These are phyloP conservation scores for Periplaneta americana DNA, from an alignment of 1,140 invertebrate species.

Conservation along the genomic window DNA sequence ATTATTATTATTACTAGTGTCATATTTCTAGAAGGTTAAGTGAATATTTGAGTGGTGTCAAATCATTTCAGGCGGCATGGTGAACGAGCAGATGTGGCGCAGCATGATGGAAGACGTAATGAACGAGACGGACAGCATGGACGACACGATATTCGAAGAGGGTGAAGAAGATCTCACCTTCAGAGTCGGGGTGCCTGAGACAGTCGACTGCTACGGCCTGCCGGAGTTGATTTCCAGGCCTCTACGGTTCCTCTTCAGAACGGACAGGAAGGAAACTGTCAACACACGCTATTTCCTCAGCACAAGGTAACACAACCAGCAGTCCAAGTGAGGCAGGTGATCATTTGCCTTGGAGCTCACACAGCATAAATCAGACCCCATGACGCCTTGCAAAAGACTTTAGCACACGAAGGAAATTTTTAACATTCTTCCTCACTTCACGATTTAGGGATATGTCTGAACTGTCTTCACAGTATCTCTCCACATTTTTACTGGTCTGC, in stretches of 20 bases:
- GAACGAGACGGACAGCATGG: background rate
- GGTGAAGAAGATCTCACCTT: background rate
- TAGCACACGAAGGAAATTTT: too few relatives aligned
- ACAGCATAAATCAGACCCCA: too few relatives aligned
- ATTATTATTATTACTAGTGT: too few relatives aligned
- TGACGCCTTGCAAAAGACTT: too few relatives aligned
- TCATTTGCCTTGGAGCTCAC: background rate
- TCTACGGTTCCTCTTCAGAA: slow-evolving; percentile 29
- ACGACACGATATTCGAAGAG: background rate
- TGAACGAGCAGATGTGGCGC: background rate
- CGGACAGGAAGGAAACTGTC: slow-evolving; percentile 19
- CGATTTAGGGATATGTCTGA: too few relatives aligned
- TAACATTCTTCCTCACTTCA: too few relatives aligned
- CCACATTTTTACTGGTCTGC: too few relatives aligned
- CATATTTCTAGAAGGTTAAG: too few relatives aligned
- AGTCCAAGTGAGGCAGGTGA: background rate
- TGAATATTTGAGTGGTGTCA: too few relatives aligned
- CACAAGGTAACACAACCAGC: background rate
- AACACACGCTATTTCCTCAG: slow-evolving; percentile 1
- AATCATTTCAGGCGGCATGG: background rate
- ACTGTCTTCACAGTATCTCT: too few relatives aligned
- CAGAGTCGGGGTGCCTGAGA: background rate
- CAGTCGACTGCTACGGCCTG: slow-evolving; percentile 35
- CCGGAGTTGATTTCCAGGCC: slow-evolving; percentile 23
- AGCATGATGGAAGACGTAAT: background rate